Percentiles rank a stretch among this genome's conserved stretches.
phyloP scores from a whole-genome alignment of 2,113 vertebrate genomes.

The Poeciliopsis prolifica region DNA sequence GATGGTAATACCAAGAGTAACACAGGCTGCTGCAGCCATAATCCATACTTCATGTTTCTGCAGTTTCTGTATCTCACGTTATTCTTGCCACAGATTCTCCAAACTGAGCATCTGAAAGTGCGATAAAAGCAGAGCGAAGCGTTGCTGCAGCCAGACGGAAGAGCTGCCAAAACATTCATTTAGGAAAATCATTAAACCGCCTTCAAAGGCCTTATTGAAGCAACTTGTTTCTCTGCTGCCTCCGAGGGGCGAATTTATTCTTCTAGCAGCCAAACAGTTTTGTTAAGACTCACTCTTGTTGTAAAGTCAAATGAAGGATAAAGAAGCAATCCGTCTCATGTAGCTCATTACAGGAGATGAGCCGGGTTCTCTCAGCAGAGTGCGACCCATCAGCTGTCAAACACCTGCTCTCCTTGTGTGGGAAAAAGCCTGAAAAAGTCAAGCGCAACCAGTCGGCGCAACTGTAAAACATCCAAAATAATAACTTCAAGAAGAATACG shows the following conservation, averaged over 20 bases:
- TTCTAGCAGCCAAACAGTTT: slow-evolving; percentile 47
- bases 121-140: slow-evolving; percentile 22
- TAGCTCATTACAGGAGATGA: slow-evolving; percentile 72
- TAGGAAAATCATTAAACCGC: slow-evolving; percentile 59
- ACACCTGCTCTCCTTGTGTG: slow-evolving; percentile 65
- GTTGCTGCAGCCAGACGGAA: slow-evolving; percentile 43
- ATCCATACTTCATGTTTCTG: slow-evolving; percentile 45
- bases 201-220: slow-evolving; percentile 51
- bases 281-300: slow-evolving; percentile 54
- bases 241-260: slow-evolving; percentile 54
- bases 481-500: slow-evolving; percentile 37
- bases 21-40: slow-evolving; percentile 12
- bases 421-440: slow-evolving; percentile 42
- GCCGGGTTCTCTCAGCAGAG: slow-evolving; percentile 49
- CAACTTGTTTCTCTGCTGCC: slow-evolving; percentile 40
- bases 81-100: slow-evolving; percentile 42
- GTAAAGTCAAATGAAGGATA: slow-evolving; percentile 78
- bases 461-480: slow-evolving; percentile 53
- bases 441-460: slow-evolving; percentile 40
- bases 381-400: slow-evolving; percentile 68
- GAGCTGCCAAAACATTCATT: slow-evolving; percentile 64
- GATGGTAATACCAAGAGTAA: slow-evolving; percentile 32
- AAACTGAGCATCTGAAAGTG: slow-evolving; percentile 43
- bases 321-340: slow-evolving; percentile 53
- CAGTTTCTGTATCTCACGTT: slow-evolving; percentile 2